Evolutionary conservation across 1,140 invertebrate species (phyloP), one percentile per base, ranked within the genome.

Genomic region (Drosophila lini): DNA sequence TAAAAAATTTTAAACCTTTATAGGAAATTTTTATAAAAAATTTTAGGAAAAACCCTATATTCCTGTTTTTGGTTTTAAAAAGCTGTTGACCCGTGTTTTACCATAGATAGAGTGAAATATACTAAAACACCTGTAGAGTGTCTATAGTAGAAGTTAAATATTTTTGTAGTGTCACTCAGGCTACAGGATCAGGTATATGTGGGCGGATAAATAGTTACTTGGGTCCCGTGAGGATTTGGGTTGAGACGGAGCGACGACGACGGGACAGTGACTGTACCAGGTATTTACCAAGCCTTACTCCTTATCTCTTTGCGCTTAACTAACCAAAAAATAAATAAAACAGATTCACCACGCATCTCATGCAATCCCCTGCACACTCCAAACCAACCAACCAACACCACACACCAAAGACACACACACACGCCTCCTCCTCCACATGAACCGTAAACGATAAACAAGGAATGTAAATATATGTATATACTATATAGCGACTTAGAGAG

Each of bases 241-340:
- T 28, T 28, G 25, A 28, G 25, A 28, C 25, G 25, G 25, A 28
- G 25, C 25, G 7, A 25, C 22, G 3, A 40, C 44, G 42, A 55
- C 40, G 31, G 50, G 53, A 58, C 65, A 36, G 67, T 59, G 67
- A 71, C 68, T 58, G 69, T 41, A 50, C 32, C 65, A 73, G 69
- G 69, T 73, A 73, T 73, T 73, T 73, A 73, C 69, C 44, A 73
- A 71, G 69, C 53, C 67, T 59, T 73, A 71, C 41, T 58, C 34
- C 34, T 70, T 71, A 71, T 73, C 65, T 73, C 53, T 59, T 50
- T 73, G 67, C 69, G 69, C 69, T 73, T 73, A 50, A 73, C 67
- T 73, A 73, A 71, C 67, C 69, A 55, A 71, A 67, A 69, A 32
- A 69, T 19, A 40, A 48, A 5, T 6, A 28, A 16, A 53, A 15